Base-by-base conservation (phyloP, 2,888 invertebrate species). In the Hyles lineata region DNA sequence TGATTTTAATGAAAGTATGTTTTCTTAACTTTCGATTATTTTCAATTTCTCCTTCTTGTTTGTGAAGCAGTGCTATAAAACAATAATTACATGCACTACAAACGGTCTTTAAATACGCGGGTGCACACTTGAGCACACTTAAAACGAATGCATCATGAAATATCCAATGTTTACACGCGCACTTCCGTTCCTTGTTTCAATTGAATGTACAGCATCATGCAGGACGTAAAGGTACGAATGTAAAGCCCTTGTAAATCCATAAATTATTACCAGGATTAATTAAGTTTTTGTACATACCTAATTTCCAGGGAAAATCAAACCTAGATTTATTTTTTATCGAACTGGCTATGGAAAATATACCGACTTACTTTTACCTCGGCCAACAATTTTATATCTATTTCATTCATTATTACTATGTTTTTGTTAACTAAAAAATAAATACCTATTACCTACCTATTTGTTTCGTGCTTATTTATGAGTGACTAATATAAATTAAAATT, bases 121-220 rank as follows among this genome's bases (percentile, higher is more conserved):
- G 60, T 5, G 50, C 59, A 55, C 70, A 70, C 59, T 59, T 58
- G 71, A 60, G 23, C 63, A 17, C 50, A 67, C 67, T 67, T 67
- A 67, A 63, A 67, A 67, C 67, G 60, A 60, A 60, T 23, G 71
- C 67, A 61, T 25, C 71, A 71, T 29, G 71, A 62, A 71, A 71
- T 62, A 71, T 52, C 71, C 71, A 52, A 32, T 71, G 71, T 71
- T 71, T 62, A 71, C 61, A 52, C 50, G 50, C 25, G 50, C 23
- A 67, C 23, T 67, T 67, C 67, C 67, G 67, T 50, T 70, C n/a
- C 29, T 69, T 72, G 72, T 50, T 67, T 67, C 50, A 35, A 17
- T 29, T 63, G 35, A 35, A 63, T 55, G 55, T 5, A 7, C n/a
- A n/a, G 55, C 55, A 55, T 6, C 55, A n/a, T 8, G 55, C 8